These are phyloP conservation scores for Chrysotoxum bicinctum DNA, from an alignment of 2,888 invertebrate genomes.

Conservation along the genomic window DNA sequence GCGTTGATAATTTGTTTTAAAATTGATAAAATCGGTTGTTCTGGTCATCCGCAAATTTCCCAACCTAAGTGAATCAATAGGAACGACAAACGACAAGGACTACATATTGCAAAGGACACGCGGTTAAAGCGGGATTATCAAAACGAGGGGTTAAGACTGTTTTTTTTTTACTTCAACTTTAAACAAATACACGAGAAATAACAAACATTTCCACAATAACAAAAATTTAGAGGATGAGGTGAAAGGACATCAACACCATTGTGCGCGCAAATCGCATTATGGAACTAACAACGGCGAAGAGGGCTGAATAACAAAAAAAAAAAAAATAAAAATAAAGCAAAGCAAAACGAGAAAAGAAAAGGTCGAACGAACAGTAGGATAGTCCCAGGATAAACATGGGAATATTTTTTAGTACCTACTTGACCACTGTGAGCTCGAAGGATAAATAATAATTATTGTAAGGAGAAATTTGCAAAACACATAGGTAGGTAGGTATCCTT, in stretches of 20 bases:
- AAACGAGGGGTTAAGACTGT: conserved; percentile 39
- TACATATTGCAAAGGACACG: conserved; percentile 11
- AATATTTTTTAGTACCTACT: conserved; percentile 58
- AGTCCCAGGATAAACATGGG: conserved; percentile 62
- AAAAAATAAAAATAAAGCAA: conserved; percentile 17
- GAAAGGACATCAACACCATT: conserved; percentile 49
- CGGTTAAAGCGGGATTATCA: not conserved
- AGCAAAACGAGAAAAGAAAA: not conserved
- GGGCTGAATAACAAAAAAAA: conserved; percentile 8
- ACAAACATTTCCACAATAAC: conserved; percentile 54
- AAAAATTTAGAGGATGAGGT: conserved; percentile 23
- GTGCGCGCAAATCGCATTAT: conserved; percentile 66
- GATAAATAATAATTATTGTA: conserved; percentile 32
- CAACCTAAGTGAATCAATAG: not conserved
- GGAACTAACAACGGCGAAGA: conserved; percentile 1
- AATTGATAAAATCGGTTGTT: conserved; percentile 2
- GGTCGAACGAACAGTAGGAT: conserved; percentile 38
- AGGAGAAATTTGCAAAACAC: conserved; percentile 56
- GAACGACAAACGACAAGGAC: not conserved
- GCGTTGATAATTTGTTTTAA: not conserved
- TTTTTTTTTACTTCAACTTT: conserved; percentile 16
- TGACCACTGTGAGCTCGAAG: conserved; percentile 56
- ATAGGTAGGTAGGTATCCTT: conserved; percentile 9
- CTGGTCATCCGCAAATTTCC: conserved; percentile 49
- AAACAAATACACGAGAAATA: conserved; percentile 50